Conservation (phyloP, 2,888 invertebrate species). For the Smittia sp. region DNA sequence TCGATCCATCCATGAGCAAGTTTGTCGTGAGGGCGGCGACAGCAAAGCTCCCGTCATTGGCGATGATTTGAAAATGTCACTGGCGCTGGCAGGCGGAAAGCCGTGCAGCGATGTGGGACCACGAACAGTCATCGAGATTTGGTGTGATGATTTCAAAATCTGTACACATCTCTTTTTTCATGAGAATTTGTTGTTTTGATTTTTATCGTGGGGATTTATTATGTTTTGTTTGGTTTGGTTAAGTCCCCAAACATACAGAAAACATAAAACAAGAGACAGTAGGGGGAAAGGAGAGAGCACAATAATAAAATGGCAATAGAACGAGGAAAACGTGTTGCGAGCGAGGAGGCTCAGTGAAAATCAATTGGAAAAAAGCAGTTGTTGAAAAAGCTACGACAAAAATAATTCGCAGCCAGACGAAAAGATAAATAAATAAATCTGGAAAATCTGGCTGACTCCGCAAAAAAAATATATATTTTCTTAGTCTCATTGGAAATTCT, state of each 20-base stretch:
- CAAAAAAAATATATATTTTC: no score
- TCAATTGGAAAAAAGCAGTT: no score
- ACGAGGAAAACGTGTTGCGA: conserved; percentile 17
- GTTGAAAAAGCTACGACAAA: no score
- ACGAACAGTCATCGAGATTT: conserved; percentile 84
- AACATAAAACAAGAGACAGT: not conserved
- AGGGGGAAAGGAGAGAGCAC: conserved; percentile 30
- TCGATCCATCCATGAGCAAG: conserved; percentile 93
- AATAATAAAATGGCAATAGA: conserved; percentile 41
- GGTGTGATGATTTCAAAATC: conserved; percentile 87
- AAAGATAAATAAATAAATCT: no score
- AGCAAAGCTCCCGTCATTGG: conserved; percentile 45
- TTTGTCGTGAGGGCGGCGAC: conserved; percentile 61
- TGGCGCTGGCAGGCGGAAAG: conserved; percentile 51
- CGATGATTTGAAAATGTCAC: conserved; percentile 47
- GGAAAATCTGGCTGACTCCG: no score
- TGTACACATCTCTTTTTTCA: conserved; percentile 56
- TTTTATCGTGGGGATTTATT: not conserved
- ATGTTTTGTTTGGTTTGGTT: not conserved
- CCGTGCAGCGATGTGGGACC: conserved; percentile 67
- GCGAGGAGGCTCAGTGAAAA: no score
- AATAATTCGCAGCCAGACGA: no score
- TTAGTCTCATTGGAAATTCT: no score
- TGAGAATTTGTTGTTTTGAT: conserved; percentile 30
- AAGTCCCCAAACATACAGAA: not conserved